Base-by-base conservation (phyloP, 2,888 invertebrate genomes). In the Diplolepis rosae region DNA sequence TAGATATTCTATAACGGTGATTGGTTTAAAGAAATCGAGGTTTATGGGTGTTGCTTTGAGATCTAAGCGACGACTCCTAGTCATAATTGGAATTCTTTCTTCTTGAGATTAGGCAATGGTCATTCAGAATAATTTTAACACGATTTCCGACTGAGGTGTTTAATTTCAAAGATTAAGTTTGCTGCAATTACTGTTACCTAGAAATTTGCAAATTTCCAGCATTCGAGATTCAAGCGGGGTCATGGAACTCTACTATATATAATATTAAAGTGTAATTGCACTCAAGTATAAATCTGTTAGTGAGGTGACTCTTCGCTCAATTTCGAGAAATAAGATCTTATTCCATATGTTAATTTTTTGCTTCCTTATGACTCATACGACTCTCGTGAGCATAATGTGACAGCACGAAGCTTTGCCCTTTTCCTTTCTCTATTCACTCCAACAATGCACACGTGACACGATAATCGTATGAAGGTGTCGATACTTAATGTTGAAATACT, bases 321-420 rank as follows among this genome's bases (percentile, higher is more conserved):
- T 61, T 61, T 61, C 39, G 6, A 39, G 39, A 61, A 61, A 61
- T n/a, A 39, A 61, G 61, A 61, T 61, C 61, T 61, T 39, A 61
- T 61, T 61, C n/a, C 61, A 24, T 39, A 61, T 61, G 39, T 24
- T 61, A 61, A 61, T 61, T 61, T 61, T 61, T 24, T 24, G 35
- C 24, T 61, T 61, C 24, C 39, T 39, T 35, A 24, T 61, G 61
- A 61, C 61, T 61, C 61, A 61, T 61, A 24, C 24, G 56, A 56
- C 56, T 35, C 56, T 56, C 56, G 22, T 56, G 56, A 56, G 32
- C 35, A 56, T 39, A 56, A 56, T 56, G 24, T 56, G 56, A 56
- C 56, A 56, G 56, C 32, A 22, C 27, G 39, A 27, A 39, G 35
- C 61, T 61, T 24, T 61, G 61, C 61, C 35, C 32, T 39, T 61